Base-by-base conservation (phyloP, 2,888 invertebrate species). In the Sesamia inferens region DNA sequence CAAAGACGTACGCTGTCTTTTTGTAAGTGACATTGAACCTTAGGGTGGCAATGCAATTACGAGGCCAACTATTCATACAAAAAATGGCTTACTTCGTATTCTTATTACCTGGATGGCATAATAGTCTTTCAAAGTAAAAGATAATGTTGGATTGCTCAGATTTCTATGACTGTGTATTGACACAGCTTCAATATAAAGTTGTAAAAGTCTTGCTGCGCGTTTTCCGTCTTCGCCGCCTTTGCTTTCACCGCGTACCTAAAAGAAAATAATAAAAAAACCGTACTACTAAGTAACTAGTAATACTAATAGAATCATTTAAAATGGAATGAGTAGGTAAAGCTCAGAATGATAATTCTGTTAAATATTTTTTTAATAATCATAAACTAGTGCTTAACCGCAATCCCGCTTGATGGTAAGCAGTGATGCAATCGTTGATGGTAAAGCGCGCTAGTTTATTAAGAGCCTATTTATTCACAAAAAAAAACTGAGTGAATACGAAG, bases 141-240 rank as follows among this genome's bases (percentile, higher is more conserved):
- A 95, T 61, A 96, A 90, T 6, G 96, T 94, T 2, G 96, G 97
- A 85, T 97, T 96, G 73, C 96, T 96, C 54, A 97, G 95, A 80
- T 97, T 97, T 89, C 97, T 98, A 70, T 97, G 97, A 89, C 98
- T 98, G 79, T 97, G 96, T 73, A 99, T 95, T 13, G 98, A 97
- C 72, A 98, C 97, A 2, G 97, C 98, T 92, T 98, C 97, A 84
- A 99, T 96, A 89, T 98, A 99, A 39, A 98, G 94, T 73, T 97
- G 96, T 88, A 97, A 96, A n/a, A 97, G 94, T 68, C 97, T 96
- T 7, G 97, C 97, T 19, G 96, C 96, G 86, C 97, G 97, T 87
- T 95, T 96, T 66, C 96, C 96, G 68, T 97, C 97, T 87, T 96
- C 96, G 7, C 96, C 95, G 42, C 95, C 96, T 90, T 96, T 96